Conservation (phyloP, 1,140 invertebrate genomes). For the Drosophila persimilis region DNA sequence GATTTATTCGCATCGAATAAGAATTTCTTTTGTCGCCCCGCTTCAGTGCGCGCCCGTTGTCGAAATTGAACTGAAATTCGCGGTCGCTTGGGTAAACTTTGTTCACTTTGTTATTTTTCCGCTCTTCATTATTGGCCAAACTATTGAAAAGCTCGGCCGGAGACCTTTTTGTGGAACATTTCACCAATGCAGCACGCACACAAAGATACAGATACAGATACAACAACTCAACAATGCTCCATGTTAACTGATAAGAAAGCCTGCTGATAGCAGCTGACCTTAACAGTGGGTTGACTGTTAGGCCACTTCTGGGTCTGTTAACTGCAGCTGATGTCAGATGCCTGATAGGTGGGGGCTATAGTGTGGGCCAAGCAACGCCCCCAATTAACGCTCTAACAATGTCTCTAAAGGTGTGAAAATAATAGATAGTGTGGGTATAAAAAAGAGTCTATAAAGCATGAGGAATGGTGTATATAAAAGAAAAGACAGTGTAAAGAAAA, state of each 20-base stretch:
- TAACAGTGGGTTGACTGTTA: conserved; percentile 37
- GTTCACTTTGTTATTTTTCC: conserved; percentile 53
- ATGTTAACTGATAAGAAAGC: conserved; percentile 63
- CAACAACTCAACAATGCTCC: conserved; percentile 49
- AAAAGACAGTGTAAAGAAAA: too few relatives aligned
- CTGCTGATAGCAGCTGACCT: conserved; percentile 25
- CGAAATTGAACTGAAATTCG: conserved; percentile 49
- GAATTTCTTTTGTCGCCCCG: conserved; percentile 12
- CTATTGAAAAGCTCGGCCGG: conserved; percentile 57
- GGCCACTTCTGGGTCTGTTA: conserved; percentile 21
- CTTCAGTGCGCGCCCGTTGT: conserved; percentile 14
- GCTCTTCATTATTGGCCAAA: conserved; percentile 54
- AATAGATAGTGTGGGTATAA: too few relatives aligned
- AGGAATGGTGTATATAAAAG: too few relatives aligned
- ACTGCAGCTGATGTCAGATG: conserved; percentile 16
- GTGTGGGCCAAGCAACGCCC: conserved; percentile 28
- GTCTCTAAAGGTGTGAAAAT: not conserved
- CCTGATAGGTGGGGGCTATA: not conserved
- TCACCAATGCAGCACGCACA: conserved; percentile 47
- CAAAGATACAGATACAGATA: not conserved
- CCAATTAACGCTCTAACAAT: not conserved
- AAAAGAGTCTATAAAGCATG: too few relatives aligned
- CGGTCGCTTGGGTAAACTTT: conserved; percentile 42
- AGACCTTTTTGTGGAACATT: conserved; percentile 38
- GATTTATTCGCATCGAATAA: conserved; percentile 2